phyloP scores from a whole-genome alignment of 2,113 vertebrate genomes.

The Lagopus leucura region DNA sequence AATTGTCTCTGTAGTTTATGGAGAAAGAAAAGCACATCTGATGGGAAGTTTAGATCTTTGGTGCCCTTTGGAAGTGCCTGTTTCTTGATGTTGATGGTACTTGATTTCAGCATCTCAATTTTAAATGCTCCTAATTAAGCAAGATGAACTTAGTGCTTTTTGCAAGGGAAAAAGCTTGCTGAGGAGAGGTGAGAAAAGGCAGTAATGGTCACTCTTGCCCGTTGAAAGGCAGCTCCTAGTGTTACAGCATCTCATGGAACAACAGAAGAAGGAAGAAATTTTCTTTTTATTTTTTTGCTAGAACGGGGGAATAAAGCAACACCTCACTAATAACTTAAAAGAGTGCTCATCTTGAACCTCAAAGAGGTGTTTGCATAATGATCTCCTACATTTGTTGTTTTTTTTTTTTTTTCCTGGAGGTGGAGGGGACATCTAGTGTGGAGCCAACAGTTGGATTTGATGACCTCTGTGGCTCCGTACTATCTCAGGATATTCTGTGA shows the following conservation, averaged over 20 bases:
- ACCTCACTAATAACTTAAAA: not conserved
- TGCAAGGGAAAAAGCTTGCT: not conserved
- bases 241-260: rapidly evolving
- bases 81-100: not conserved
- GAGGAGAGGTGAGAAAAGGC: not conserved
- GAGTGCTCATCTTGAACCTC: not conserved
- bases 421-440: no score
- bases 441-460: not conserved
- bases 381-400: no score
- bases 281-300: not conserved
- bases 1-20: not conserved
- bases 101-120: not conserved
- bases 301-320: not conserved
- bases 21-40: not conserved
- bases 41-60: not conserved
- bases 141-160: not conserved
- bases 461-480: not conserved
- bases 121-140: not conserved
- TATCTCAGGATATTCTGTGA: not conserved
- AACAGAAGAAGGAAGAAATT: not conserved
- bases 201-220: not conserved
- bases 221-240: not conserved
- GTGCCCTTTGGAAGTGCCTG: not conserved
- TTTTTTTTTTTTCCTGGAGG: no score
- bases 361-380: not conserved